Base-by-base conservation (phyloP, 2,113 vertebrate species). In the Neomonachus schauinslandi region DNA sequence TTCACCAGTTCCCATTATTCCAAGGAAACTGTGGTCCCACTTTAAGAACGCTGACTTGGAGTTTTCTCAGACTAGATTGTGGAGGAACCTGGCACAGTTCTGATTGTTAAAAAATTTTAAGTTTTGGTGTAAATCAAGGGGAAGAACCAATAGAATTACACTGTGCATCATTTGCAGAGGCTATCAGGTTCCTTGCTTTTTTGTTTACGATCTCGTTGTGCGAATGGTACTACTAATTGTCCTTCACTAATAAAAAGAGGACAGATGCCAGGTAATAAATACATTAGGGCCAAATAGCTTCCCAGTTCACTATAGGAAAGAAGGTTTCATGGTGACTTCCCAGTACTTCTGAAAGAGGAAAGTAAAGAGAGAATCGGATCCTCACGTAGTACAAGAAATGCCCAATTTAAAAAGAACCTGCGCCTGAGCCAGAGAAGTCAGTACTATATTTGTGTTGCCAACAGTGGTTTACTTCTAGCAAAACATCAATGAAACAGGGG, bases 401-500 rank as follows among this genome's bases (percentile, higher is more conserved):
- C 19, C 16, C 21, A 42, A 26, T 46, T 91, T 92, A 28, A 94
- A 95, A 82, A 63, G 49, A 90, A 51, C 53, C 28, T n/a, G 15
- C 51, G 67, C 22, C 28, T 59, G 31, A 61, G 39, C 31, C 19
- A 33, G 4, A 31, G n/a, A 51, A 24, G n/a, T 49, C 19, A 63
- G 6, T 51, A 42, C n/a, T 69, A 0, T 57, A 19, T 53, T 19
- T 81, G 49, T 59, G 28, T 76, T 65, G 39, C 21, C 83, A 63
- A 57, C 59, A 77, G 31, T 91, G n/a, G 21, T 63, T 86, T 97
- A 57, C 12, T 94, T 94, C 86, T 69, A 97, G 42, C 13, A 49
- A 91, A 91, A 88, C 76, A 83, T 53, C 77, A 79, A 46, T 77
- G 53, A 89, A 9, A 74, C 89, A 53, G 39, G 39, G 39, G 39